Evolutionary conservation across 23 tunicate genomes (phyloP).

Genomic region (Corella eumyota): DNA sequence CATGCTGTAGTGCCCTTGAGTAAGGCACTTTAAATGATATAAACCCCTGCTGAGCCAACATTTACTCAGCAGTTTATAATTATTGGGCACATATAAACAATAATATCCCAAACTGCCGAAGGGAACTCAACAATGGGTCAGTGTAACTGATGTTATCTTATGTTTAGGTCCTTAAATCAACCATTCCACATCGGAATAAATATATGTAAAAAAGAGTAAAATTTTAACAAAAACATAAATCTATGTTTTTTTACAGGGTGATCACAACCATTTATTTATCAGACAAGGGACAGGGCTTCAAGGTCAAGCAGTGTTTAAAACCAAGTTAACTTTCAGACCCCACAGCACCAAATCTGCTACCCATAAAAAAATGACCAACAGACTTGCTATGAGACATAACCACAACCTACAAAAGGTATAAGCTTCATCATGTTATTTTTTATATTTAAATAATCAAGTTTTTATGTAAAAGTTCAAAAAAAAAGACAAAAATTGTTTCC

Average conservation of each 20-base stretch:
- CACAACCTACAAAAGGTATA: constrained; percentile 73
- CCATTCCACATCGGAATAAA: too few relatives aligned
- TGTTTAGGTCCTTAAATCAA: too few relatives aligned
- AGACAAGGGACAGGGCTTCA: constrained; percentile 96
- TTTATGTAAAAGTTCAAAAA: not conserved
- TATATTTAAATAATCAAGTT: not conserved
- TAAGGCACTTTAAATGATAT: too few relatives aligned
- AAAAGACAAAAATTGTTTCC: not conserved
- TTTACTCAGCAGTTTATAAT: too few relatives aligned
- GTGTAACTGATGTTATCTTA: too few relatives aligned
- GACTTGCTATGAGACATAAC: constrained; percentile 80
- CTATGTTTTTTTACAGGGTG: constrained; percentile 52
- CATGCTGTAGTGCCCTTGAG: too few relatives aligned
- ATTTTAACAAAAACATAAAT: too few relatives aligned
- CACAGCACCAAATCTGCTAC: constrained; percentile 93
- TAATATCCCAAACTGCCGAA: too few relatives aligned
- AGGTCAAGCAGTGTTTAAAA: constrained; percentile 94
- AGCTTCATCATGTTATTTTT: not conserved
- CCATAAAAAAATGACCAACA: constrained; percentile 75
- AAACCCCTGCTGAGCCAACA: too few relatives aligned
- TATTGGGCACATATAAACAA: too few relatives aligned
- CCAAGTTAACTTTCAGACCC: constrained; percentile 92
- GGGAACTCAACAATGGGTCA: too few relatives aligned
- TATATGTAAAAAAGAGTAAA: too few relatives aligned
- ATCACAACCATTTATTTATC: constrained; percentile 97